These are phyloP conservation scores for Apostichopus parvimensis DNA, from an alignment of 35 echinoderm and acorn worm genomes.

Conservation along the genomic window DNA sequence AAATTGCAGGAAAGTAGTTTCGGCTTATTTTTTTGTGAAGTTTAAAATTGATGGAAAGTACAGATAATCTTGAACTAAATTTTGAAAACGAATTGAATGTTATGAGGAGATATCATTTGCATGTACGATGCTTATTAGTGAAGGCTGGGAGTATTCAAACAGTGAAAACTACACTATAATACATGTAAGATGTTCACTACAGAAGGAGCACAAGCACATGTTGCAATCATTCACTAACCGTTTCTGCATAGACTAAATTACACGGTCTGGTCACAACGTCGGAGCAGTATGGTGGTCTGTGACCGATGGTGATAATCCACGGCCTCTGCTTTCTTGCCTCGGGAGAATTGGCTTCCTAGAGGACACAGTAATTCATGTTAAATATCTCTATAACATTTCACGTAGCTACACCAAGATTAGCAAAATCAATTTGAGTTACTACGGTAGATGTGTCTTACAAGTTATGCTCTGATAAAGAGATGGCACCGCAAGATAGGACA, in stretches of 20 bases:
- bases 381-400: background rate
- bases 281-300: slow-evolving; percentile 91
- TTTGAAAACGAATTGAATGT: no score
- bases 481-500: background rate
- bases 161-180: no score
- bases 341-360: slow-evolving; percentile 75
- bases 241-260: slow-evolving; percentile 19
- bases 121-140: no score
- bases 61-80: no score
- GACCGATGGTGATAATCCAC: slow-evolving; percentile 94
- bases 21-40: no score
- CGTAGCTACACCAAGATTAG: no score
- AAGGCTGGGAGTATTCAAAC: no score
- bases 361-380: background rate
- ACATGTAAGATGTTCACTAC: no score
- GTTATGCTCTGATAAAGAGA: background rate
- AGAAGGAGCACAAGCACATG: no score
- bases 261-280: background rate
- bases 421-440: background rate
- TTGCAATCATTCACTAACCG: background rate
- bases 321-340: slow-evolving; percentile 70
- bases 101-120: no score
- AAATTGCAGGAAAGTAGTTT: no score
- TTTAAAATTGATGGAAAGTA: no score
- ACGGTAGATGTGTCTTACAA: background rate